Evolutionary conservation across 2,888 invertebrate species (phyloP), one percentile per base, ranked within the genome.

Genomic region (Drosophila cracens): DNA sequence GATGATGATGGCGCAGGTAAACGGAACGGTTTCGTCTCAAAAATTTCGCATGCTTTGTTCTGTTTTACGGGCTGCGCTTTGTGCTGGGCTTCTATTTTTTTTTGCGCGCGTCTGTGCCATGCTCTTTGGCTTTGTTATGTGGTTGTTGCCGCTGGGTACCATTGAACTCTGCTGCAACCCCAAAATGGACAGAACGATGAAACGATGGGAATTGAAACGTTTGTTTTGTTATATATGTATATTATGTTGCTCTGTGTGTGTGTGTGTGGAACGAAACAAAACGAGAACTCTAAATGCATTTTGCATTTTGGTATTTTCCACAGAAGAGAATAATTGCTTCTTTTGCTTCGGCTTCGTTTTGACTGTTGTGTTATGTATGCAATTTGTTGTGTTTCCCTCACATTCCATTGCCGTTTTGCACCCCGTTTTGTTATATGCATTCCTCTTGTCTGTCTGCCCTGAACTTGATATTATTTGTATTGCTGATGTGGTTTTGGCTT

Each of bases 151-250:
- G 64, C 73, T 79, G 84, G 84, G 84, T 88, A 85, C 84, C 84
- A 85, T 85, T 85, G 84, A 85, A 85, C 84, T 85, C 88, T 87
- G 86, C 68, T 59, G 79, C 82, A 84, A 81, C 83, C 83, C 83
- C 81, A 76, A 85, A 65, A 31, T 68, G 68, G 53, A 69, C 54
- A 70, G 64, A 64, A 36, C n/a, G 13, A 38, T 61, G 83, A 76
- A 87, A 84, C 78, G 78, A 49, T 72, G 65, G 67, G 76, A 87
- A 84, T 67, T 66, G 87, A 69, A 87, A 84, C 85, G 68, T 38
- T 60, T 63, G 49, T 62, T 51, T 33, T 66, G 46, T 16, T 25
- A 8, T 25, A 46, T 25, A 38, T 60, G 46, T 25, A 16, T 16
- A 25, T 46, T 16, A 25, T 56, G 40, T 43, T 72, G 31, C 38